phyloP scores from a whole-genome alignment of 1,140 invertebrate species.

The Arctopsyche grandis region DNA sequence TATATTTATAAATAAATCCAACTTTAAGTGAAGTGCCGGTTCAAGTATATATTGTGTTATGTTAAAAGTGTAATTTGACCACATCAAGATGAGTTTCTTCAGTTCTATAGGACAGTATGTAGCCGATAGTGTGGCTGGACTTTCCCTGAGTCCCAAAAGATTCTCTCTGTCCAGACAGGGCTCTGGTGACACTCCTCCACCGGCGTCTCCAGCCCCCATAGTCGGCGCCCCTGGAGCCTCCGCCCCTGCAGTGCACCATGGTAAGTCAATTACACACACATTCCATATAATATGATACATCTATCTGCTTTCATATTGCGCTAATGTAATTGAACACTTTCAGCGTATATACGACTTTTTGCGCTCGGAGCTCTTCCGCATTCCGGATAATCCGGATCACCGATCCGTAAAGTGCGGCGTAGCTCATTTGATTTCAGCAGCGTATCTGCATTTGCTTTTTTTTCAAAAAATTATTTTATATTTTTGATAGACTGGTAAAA shows the following conservation, averaged over 20 bases:
- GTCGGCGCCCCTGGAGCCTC: slow-evolving; percentile 54
- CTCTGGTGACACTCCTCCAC: slow-evolving; percentile 64
- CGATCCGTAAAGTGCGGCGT: too few relatives aligned
- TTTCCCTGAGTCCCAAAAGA: slow-evolving; percentile 80
- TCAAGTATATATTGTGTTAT: background rate
- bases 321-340: slow-evolving; percentile 14
- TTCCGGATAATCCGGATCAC: too few relatives aligned
- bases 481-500: too few relatives aligned
- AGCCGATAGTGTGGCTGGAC: slow-evolving; percentile 78
- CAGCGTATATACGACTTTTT: too few relatives aligned
- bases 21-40: too few relatives aligned
- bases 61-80: too few relatives aligned
- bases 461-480: too few relatives aligned
- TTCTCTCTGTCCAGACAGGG: slow-evolving; percentile 77
- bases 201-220: slow-evolving; percentile 59
- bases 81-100: slow-evolving; percentile 80
- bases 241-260: slow-evolving; percentile 56
- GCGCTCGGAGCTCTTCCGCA: too few relatives aligned
- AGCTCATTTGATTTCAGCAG: too few relatives aligned
- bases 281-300: slow-evolving; percentile 8
- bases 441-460: too few relatives aligned
- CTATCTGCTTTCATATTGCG: too few relatives aligned
- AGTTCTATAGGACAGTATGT: slow-evolving; percentile 84
- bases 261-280: slow-evolving; percentile 55
- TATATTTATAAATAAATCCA: too few relatives aligned